Evolutionary conservation across 1,140 invertebrate genomes (phyloP).

Genomic region (Procambarus clarkii): DNA sequence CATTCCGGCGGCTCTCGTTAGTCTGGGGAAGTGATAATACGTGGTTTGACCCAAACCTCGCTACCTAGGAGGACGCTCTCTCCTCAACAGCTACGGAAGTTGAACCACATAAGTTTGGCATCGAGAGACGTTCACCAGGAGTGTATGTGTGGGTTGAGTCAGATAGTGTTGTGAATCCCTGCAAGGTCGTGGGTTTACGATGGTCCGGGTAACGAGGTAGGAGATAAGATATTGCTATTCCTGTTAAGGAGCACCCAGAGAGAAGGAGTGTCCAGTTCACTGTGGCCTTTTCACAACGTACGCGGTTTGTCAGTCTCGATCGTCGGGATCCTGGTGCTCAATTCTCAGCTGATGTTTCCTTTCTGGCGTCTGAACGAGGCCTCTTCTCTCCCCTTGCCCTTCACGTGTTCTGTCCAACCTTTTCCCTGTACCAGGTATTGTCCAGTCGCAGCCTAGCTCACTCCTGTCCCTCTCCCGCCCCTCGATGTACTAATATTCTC

Average conservation of each 20-base stretch:
- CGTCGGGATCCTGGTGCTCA: too few relatives aligned
- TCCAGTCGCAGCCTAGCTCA: too few relatives aligned
- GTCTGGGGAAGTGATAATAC: constrained; percentile 19
- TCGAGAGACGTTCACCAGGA: too few relatives aligned
- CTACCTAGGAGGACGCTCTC: background rate
- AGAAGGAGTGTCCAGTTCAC: background rate
- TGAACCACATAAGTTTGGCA: background rate
- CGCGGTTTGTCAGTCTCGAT: background rate
- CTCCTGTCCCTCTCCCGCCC: too few relatives aligned
- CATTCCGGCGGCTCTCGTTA: constrained; percentile 33
- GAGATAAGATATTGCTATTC: constrained; percentile 36
- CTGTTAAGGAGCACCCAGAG: constrained; percentile 7
- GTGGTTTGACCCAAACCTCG: constrained; percentile 21
- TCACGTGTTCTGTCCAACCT: background rate
- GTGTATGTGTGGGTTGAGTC: too few relatives aligned
- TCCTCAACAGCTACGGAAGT: background rate
- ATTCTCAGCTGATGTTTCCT: too few relatives aligned
- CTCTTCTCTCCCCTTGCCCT: too few relatives aligned
- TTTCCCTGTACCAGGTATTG: background rate
- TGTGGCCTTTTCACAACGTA: background rate
- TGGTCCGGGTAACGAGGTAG: background rate
- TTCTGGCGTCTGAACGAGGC: too few relatives aligned
- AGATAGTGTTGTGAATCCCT: too few relatives aligned
- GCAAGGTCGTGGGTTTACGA: background rate
- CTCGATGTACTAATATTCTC: too few relatives aligned